Base-by-base conservation (phyloP, 2,113 vertebrate species). In the Scomber japonicus region DNA sequence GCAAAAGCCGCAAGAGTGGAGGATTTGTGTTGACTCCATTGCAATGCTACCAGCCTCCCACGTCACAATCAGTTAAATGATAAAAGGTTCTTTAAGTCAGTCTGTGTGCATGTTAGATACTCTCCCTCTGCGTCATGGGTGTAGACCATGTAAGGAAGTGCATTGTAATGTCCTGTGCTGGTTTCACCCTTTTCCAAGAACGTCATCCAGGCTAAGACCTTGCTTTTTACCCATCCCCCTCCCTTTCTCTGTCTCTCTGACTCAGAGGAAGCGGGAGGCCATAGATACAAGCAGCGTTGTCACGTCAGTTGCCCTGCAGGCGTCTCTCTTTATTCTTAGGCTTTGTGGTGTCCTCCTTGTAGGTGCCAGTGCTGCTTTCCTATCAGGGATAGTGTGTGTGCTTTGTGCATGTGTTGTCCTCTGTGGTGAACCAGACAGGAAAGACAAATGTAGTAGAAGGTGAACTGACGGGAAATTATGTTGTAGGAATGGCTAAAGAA, bases 221-320 rank as follows among this genome's bases (percentile, higher is more conserved):
- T 59, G 17, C n/a, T 60, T 17, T 17, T 3, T 45, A 0, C 55
- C 66, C 65, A 19, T 46, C 64, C 70, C 76, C 75, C 17, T 35
- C 51, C n/a, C 53, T 40, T 35, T 54, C 48, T 50, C 21, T 5
- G 1, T 68, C 64, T 51, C 44, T 74, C 51, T 68, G 56, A 54
- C 64, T 81, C 81, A 70, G 76, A 57, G 57, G 75, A 84, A 60
- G 65, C 63, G 56, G 60, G 72, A 83, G 53, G 57, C 81, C 27
- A 48, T 77, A 57, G 79, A 71, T 83, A 66, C 60, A 45, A 75
- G 64, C 78, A 24, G 48, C 31, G 30, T 19, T 57, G 80, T 80
- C 73, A 66, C 48, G 19, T 71, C 48, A 48, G 10, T 30, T 53
- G 31, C 68, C 80, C 82, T 5, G 1, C 19, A 54, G 80, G 68